A percentile compares a stretch with the other conserved stretches of the same genome.
These are phyloP conservation scores for Drosophila funebris DNA, from an alignment of 1,140 invertebrate species.

Conservation along the genomic window DNA sequence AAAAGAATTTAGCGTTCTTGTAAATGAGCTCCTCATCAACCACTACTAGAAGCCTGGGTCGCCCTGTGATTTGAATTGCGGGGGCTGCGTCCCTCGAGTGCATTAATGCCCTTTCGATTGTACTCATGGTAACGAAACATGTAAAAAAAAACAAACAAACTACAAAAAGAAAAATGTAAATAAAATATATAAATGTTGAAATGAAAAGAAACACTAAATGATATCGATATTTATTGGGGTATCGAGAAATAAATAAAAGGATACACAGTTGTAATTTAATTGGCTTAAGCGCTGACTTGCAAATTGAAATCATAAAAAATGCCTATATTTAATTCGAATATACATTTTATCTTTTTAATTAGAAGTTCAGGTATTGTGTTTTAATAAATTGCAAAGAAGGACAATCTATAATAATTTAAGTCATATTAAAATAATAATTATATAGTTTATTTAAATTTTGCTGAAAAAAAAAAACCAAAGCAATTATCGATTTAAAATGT, in stretches of 20 bases:
- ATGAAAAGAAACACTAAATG: not conserved
- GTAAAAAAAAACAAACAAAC: not conserved
- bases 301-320: too few relatives aligned
- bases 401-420: too few relatives aligned
- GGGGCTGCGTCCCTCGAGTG: conserved; percentile 6
- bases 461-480: too few relatives aligned
- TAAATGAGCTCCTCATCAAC: not conserved
- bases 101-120: not conserved
- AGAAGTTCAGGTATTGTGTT: too few relatives aligned
- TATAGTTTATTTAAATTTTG: too few relatives aligned
- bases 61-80: conserved; percentile 5
- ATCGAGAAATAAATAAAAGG: not conserved
- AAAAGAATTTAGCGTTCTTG: conserved; percentile 10
- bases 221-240: not conserved
- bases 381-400: too few relatives aligned
- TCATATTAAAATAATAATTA: too few relatives aligned
- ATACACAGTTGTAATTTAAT: too few relatives aligned
- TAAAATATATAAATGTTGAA: not conserved
- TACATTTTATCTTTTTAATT: too few relatives aligned
- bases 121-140: not conserved
- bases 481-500: not conserved
- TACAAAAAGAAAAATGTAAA: not conserved
- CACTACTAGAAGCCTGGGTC: not conserved
- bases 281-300: too few relatives aligned
- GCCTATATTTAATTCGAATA: too few relatives aligned